Conservation (phyloP, 2,113 vertebrate genomes). For the Brevimyrus niger region DNA sequence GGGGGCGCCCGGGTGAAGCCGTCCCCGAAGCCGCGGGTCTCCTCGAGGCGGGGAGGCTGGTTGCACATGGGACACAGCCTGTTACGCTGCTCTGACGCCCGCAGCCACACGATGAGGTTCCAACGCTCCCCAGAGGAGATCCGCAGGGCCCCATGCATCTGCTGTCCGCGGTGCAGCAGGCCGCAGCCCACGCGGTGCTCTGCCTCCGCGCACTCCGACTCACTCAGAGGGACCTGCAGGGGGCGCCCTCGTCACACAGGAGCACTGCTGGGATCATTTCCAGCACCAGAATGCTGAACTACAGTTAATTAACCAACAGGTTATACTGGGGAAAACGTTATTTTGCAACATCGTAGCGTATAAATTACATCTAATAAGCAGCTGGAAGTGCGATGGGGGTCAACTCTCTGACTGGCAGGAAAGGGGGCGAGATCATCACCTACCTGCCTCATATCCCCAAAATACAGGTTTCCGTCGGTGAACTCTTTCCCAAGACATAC, state of each 20-base stretch:
- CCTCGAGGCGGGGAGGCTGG: slow-evolving; percentile 61
- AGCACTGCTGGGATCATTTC: background rate
- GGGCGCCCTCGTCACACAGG: background rate
- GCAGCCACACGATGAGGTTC: slow-evolving; percentile 92
- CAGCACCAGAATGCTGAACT: background rate
- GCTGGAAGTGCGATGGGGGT: background rate
- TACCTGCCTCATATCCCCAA: slow-evolving; percentile 84
- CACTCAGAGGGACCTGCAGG: slow-evolving; percentile 64
- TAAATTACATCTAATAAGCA: background rate
- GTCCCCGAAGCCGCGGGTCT: slow-evolving; percentile 71
- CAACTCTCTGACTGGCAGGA: background rate
- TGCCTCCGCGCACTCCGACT: slow-evolving; percentile 67
- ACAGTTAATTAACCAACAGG: background rate
- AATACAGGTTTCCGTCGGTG: slow-evolving; percentile 82
- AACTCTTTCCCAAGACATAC: slow-evolving; percentile 83
- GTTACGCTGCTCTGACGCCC: slow-evolving; percentile 75
- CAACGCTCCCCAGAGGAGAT: slow-evolving; percentile 78
- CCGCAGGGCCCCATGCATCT: slow-evolving; percentile 83
- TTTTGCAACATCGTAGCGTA: background rate
- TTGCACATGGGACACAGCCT: slow-evolving; percentile 86
- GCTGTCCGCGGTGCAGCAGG: slow-evolving; percentile 83
- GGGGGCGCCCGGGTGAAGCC: slow-evolving; percentile 67
- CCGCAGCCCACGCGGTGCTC: slow-evolving; percentile 65
- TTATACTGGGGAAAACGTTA: background rate
- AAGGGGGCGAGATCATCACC: background rate